These are phyloP conservation scores for Echinarachnius parma DNA, from an alignment of 53 echinoderm and acorn worm genomes.

Conservation along the genomic window DNA sequence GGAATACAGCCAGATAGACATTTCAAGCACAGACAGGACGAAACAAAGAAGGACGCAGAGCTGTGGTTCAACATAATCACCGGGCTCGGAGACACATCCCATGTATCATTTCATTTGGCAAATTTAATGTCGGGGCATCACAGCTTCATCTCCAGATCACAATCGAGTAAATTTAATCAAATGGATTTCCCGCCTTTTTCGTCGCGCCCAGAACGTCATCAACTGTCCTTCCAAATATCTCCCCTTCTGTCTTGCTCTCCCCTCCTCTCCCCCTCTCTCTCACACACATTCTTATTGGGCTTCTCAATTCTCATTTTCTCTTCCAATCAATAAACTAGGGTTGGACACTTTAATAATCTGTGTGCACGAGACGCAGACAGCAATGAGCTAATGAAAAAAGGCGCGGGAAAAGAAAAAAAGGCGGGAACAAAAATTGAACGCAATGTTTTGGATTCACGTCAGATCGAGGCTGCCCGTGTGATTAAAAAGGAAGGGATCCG, in stretches of 20 bases:
- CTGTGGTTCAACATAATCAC: not conserved
- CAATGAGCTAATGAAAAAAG: constrained; percentile 37
- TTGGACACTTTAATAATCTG: constrained; percentile 46
- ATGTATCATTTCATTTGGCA: constrained; percentile 35
- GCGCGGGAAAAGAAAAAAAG: no score
- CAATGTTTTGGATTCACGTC: constrained; percentile 44
- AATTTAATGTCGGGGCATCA: constrained; percentile 30
- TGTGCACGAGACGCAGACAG: constrained; percentile 43
- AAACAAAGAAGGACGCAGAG: constrained; percentile 1
- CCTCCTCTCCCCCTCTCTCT: not conserved
- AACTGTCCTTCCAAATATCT: constrained; percentile 8
- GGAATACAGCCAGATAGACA: not conserved
- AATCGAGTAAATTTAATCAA: constrained; percentile 41
- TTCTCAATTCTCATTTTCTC: constrained; percentile 43
- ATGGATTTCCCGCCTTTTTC: constrained; percentile 42
- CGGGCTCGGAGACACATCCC: constrained; percentile 1
- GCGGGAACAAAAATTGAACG: constrained; percentile 14
- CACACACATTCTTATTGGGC: no score
- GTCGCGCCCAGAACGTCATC: constrained; percentile 35
- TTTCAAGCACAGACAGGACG: not conserved
- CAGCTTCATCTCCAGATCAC: constrained; percentile 39
- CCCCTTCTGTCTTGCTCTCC: constrained; percentile 1
- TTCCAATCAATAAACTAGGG: constrained; percentile 41
- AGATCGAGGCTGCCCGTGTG: constrained; percentile 19
- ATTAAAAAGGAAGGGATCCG: constrained; percentile 29